Percentiles rank a stretch among this genome's conserved stretches.
These are phyloP conservation scores for Drosophila arawakana DNA, from an alignment of 1,140 invertebrate species.

Conservation along the genomic window DNA sequence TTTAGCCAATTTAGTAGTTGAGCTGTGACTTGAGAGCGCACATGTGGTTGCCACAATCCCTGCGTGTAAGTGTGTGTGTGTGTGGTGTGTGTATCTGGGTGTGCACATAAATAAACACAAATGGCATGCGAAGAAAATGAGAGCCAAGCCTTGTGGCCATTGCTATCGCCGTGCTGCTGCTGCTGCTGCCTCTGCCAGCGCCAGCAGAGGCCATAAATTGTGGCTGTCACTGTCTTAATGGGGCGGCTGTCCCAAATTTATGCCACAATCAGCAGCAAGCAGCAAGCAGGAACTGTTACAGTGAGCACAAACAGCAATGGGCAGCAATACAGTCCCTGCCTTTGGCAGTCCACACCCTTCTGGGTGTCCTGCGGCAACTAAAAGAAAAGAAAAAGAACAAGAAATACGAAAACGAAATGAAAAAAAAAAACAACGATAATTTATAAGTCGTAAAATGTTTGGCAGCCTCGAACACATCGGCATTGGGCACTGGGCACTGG, in stretches of 20 bases:
- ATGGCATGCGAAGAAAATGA: conserved; percentile 72
- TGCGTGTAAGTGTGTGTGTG: conserved; percentile 5
- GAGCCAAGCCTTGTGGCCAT: conserved; percentile 59
- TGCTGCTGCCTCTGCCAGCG: conserved; percentile 26
- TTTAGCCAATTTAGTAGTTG: conserved; percentile 18
- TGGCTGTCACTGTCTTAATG: conserved; percentile 81
- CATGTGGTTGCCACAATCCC: conserved; percentile 24
- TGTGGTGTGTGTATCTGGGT: conserved; percentile 24
- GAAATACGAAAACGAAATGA: too few species aligned
- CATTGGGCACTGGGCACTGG: too few species aligned
- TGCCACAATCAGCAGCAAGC: conserved; percentile 71
- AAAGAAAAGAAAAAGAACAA: conserved; percentile 45
- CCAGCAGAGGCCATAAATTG: conserved; percentile 76
- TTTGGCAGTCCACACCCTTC: conserved; percentile 49
- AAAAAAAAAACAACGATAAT: conserved; percentile 78
- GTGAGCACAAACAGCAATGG: not conserved
- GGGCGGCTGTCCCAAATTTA: conserved; percentile 74
- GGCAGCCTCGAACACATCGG: conserved; percentile 40
- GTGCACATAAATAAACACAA: conserved; percentile 49
- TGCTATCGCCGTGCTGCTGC: not conserved
- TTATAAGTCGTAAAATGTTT: conserved; percentile 80
- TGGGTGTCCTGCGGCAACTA: conserved; percentile 66
- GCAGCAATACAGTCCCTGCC: not conserved
- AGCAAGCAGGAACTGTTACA: conserved; percentile 17
- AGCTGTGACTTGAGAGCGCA: not conserved